Evolutionary conservation across 1,140 invertebrate genomes (phyloP), one percentile per base, ranked within the genome.

Genomic region (Trichomalopsis sarcophagae): DNA sequence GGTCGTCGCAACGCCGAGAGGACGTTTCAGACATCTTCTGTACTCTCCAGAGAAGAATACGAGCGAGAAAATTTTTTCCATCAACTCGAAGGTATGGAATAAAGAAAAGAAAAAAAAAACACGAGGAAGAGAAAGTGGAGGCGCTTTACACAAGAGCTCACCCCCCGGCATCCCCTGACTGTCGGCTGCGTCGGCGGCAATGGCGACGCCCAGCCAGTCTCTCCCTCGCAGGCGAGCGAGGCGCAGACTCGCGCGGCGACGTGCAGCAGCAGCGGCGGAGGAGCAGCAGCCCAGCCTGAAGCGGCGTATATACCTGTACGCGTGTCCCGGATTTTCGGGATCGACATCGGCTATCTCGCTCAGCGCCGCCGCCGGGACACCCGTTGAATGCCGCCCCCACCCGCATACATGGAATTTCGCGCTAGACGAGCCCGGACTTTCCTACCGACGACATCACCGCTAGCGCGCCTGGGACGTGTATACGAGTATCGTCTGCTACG

Each of bases 171-270:
- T 86, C 87, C 84, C 83, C 50, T 40, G 81, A 81, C 23, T 47
- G 84, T 87, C 87, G 77, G 13, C 44, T 14, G 13, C 84, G 88
- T 13, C 23, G 66, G 30, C 30, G 27, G 17, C 27, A 90, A 92
- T 92, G 92, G 92, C 90, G 92, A 93, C 92, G 92, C 92, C 92
- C 92, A 90, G 88, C 87, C 87, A 89, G 89, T 84, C 27, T 71
- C 68, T 11, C 40, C 0, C 40, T 11, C n/a, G 17, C 17, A 7
- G 10, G 50, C 75, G 69, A 13, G 21, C 47, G 50, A 9, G 23
- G 79, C 90, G 89, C 90, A 90, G 89, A 90, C 88, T 89, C 89
- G 36, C 2, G 40, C 30, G 78, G 76, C 84, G 82, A 82, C 84
- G 83, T 71, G 68, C 86, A 84, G 73, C 81, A 44, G 81, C 74